Conservation (phyloP, 2,888 invertebrate species). For the Tenthredo mesomela region DNA sequence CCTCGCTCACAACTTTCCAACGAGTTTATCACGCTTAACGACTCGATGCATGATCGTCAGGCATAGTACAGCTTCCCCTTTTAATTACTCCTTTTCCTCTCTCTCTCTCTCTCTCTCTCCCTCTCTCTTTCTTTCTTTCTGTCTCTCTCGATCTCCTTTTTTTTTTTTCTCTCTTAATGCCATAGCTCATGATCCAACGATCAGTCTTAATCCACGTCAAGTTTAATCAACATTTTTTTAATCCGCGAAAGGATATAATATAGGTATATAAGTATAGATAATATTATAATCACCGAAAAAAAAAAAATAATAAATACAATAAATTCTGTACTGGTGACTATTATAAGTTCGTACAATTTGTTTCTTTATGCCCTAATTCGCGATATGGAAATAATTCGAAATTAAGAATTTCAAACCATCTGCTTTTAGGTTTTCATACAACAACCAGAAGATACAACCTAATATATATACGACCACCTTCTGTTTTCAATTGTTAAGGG, state of each 20-base stretch:
- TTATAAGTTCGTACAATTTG: no score
- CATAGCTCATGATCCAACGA: background rate
- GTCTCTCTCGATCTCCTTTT: background rate
- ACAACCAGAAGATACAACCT: no score
- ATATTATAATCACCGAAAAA: no score
- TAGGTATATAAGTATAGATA: no score
- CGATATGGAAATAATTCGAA: no score
- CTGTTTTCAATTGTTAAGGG: no score
- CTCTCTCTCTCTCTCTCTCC: background rate
- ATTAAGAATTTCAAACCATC: no score
- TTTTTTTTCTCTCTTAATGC: background rate
- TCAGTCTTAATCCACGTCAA: background rate
- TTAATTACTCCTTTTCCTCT: conserved; percentile 15
- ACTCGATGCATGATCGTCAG: conserved; percentile 16
- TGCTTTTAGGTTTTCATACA: no score
- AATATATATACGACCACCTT: no score
- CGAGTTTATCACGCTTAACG: conserved; percentile 35
- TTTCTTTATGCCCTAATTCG: no score
- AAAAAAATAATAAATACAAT: no score
- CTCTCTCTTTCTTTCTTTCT: background rate
- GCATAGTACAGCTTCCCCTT: conserved; percentile 27
- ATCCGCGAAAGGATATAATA: background rate
- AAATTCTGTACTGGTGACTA: no score
- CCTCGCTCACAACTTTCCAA: conserved; percentile 37
- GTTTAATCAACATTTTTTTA: background rate